Evolutionary conservation across 2,888 invertebrate genomes (phyloP).

Genomic region (Sminthurinus aureus): DNA sequence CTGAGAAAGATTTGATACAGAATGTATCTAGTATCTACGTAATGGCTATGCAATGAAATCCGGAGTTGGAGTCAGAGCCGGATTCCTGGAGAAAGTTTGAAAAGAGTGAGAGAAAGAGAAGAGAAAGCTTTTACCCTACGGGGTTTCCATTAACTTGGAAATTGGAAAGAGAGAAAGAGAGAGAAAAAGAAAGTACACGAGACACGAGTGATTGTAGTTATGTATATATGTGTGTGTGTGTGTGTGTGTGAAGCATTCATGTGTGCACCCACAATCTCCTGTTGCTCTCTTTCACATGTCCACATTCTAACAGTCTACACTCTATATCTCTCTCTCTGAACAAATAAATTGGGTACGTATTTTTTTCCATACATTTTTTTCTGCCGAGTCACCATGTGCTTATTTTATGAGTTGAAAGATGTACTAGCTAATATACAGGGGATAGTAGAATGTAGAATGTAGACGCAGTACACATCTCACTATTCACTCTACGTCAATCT

Average conservation of each 20-base stretch:
- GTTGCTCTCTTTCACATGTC: background rate
- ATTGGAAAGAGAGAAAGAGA: background rate
- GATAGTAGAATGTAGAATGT: no score
- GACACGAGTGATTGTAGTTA: no score
- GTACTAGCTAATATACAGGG: background rate
- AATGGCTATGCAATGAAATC: background rate
- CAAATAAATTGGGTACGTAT: background rate
- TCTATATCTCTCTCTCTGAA: background rate
- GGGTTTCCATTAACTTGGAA: background rate
- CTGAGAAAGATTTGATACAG: background rate
- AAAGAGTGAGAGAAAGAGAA: no score
- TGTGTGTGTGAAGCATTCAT: background rate
- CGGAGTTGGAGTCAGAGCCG: background rate
- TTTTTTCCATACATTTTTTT: background rate
- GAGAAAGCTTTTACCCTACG: background rate
- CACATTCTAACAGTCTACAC: no score
- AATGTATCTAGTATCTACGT: background rate
- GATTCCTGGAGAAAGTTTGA: no score
- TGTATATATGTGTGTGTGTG: background rate
- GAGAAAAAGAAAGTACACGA: background rate
- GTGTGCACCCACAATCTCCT: background rate
- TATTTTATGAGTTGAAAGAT: background rate
- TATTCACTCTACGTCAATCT: no score
- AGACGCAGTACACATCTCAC: background rate
- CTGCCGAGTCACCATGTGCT: background rate